phyloP scores from a whole-genome alignment of 2,113 vertebrate species.

The Carassius gibelio region DNA sequence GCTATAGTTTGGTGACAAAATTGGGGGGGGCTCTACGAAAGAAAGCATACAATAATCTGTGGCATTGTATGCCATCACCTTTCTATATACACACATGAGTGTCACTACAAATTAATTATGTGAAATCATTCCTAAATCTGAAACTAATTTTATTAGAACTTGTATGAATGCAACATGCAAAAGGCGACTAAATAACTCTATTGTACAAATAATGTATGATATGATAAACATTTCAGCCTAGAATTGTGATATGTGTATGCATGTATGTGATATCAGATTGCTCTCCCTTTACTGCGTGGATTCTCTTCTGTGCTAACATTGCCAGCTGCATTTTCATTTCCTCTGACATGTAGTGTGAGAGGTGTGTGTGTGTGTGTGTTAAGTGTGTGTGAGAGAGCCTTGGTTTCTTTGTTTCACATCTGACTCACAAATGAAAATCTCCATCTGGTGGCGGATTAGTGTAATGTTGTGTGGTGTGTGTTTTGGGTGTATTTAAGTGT shows the following conservation, averaged over 20 bases:
- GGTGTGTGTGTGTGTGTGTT: neutral
- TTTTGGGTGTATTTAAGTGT: slow-evolving; percentile 8
- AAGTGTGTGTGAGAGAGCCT: neutral
- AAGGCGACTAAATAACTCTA: neutral
- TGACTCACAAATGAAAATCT: slow-evolving; percentile 41
- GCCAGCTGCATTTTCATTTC: slow-evolving; percentile 44
- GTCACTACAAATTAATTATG: neutral
- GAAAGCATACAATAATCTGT: neutral
- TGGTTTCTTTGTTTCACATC: slow-evolving; percentile 38
- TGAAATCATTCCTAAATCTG: neutral
- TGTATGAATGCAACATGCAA: neutral
- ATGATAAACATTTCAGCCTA: neutral
- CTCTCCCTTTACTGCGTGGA: neutral
- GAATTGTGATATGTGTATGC: neutral
- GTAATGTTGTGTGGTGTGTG: neutral
- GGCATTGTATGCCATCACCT: neutral
- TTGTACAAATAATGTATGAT: neutral
- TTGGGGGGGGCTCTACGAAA: neutral
- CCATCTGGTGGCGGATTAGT: slow-evolving; percentile 45
- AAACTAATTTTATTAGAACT: neutral
- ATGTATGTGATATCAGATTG: slow-evolving; percentile 10
- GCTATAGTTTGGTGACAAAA: neutral
- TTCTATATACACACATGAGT: neutral
- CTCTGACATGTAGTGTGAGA: slow-evolving; percentile 11
- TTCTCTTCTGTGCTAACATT: neutral